phyloP scores from a whole-genome alignment of 1,140 invertebrate genomes.

The Episyrphus balteatus region DNA sequence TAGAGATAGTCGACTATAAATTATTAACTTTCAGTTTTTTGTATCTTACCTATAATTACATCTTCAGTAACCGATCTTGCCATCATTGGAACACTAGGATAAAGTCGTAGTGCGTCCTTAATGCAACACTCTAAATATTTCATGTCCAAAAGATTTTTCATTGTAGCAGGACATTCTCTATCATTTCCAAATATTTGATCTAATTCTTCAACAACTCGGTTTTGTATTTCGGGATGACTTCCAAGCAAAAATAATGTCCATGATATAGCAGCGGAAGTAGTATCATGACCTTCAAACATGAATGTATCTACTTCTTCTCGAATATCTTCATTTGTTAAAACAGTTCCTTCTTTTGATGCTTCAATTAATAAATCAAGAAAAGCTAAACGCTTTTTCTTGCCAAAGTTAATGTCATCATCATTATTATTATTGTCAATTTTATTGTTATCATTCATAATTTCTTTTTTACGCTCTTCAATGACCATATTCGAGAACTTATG shows the following conservation, averaged over 20 bases:
- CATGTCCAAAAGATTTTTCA: conserved; percentile 54
- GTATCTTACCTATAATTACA: conserved; percentile 44
- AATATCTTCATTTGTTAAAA: conserved; percentile 53
- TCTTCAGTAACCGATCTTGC: conserved; percentile 49
- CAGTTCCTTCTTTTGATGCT: conserved; percentile 42
- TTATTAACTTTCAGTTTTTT: too few relatives aligned
- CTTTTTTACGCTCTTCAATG: conserved; percentile 35
- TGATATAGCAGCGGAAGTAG: conserved; percentile 55
- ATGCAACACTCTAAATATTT: conserved; percentile 63
- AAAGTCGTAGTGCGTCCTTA: conserved; percentile 55
- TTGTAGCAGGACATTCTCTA: conserved; percentile 40
- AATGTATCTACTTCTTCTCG: conserved; percentile 78
- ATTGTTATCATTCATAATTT: conserved; percentile 25
- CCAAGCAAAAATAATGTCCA: conserved; percentile 58
- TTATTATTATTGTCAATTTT: conserved; percentile 24
- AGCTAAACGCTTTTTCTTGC: conserved; percentile 47
- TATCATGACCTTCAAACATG: conserved; percentile 78
- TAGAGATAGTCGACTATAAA: not conserved
- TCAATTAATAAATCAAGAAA: conserved; percentile 66
- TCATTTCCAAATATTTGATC: conserved; percentile 47
- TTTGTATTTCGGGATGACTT: conserved; percentile 50
- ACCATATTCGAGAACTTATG: conserved; percentile 63
- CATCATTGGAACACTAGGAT: conserved; percentile 62
- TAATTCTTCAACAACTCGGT: conserved; percentile 53
- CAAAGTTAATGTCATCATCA: conserved; percentile 27